phyloP scores from a whole-genome alignment of 1,140 invertebrate species.

The Chionoecetes opilio region DNA sequence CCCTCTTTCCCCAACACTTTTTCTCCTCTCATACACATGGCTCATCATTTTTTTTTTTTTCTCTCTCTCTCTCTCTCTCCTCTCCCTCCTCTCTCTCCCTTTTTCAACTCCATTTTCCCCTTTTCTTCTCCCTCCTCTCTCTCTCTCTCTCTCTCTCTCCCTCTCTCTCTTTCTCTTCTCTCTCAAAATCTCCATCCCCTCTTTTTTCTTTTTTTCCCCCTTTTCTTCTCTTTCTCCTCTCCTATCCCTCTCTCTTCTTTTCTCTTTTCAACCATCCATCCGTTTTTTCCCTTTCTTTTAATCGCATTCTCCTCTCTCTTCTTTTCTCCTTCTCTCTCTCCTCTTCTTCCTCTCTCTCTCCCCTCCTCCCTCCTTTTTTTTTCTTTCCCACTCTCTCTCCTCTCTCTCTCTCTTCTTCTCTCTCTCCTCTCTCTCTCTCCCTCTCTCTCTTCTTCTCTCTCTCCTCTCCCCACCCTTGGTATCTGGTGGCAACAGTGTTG shows the following conservation, averaged over 20 bases:
- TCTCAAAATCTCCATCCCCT: background rate
- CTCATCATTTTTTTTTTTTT: too few relatives aligned
- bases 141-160: slow-evolving; percentile 20
- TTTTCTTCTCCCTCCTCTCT: slow-evolving; percentile 18
- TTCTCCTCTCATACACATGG: too few relatives aligned
- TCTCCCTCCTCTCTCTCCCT: background rate
- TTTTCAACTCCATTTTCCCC: background rate
- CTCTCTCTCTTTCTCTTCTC: slow-evolving; percentile 1
- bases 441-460: background rate
- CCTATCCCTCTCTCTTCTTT: background rate
- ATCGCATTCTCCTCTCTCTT: background rate
- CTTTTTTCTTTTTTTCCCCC: background rate
- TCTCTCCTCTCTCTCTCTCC: background rate
- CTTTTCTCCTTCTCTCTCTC: background rate
- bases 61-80: too few relatives aligned
- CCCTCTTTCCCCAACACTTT: background rate
- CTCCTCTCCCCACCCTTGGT: background rate
- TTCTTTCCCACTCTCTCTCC: background rate
- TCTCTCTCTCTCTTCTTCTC: background rate
- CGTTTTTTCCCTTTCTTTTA: too few relatives aligned
- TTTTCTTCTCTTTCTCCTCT: background rate
- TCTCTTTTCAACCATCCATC: background rate
- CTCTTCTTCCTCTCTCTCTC: slow-evolving; percentile 17
- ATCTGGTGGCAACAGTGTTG: background rate
- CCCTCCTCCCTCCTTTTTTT: background rate